A percentile compares a stretch with the other conserved stretches of the same genome.
Evolutionary conservation across 2,797 vertebrate species (phyloP).

Genomic region (Balearica regulorum): DNA sequence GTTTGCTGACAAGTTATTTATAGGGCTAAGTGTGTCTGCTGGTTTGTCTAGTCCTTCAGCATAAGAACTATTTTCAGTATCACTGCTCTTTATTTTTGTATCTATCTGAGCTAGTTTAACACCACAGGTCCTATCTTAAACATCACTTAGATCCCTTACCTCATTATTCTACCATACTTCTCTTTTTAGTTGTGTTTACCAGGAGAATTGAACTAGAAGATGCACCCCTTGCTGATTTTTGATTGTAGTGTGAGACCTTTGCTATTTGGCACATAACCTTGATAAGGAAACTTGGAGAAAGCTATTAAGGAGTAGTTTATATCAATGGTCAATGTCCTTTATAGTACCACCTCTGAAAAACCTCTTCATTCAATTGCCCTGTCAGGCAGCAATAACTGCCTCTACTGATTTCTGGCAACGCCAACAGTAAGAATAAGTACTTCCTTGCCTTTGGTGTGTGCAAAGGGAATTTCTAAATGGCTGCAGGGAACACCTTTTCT

Average conservation of each 20-base stretch:
- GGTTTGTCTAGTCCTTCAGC: background rate
- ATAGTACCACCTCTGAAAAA: background rate
- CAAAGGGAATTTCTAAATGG: background rate
- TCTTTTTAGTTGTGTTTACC: background rate
- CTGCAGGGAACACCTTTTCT: background rate
- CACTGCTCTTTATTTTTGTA: background rate
- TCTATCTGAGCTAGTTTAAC: background rate
- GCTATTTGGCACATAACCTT: background rate
- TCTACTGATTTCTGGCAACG: constrained; percentile 15
- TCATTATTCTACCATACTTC: background rate
- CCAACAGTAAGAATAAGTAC: background rate
- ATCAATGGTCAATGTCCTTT: background rate
- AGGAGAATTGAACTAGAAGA: background rate
- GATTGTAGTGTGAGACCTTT: background rate
- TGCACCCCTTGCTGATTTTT: background rate
- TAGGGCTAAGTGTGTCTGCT: background rate
- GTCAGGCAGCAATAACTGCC: background rate
- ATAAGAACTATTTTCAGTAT: background rate
- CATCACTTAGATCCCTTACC: background rate
- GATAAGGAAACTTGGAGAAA: background rate
- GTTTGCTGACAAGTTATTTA: background rate
- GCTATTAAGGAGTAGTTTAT: background rate
- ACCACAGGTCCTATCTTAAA: background rate
- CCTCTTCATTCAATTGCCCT: background rate
- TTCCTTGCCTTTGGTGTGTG: background rate